Conservation (phyloP, 2,888 invertebrate genomes). For the Yponomeuta malinellus region DNA sequence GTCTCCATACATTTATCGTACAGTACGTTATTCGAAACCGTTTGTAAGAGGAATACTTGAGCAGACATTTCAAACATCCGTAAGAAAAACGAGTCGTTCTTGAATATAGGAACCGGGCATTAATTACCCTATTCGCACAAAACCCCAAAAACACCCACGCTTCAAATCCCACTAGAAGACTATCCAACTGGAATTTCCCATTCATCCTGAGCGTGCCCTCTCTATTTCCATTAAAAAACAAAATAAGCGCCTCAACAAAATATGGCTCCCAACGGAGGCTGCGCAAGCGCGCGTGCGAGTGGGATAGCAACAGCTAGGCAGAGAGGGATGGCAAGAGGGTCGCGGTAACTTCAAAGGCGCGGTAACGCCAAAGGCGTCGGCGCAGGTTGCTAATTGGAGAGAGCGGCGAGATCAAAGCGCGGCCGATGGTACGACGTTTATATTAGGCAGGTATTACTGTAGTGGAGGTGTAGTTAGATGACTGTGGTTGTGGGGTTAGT, state of each 20-base stretch:
- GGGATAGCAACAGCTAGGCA: constrained; percentile 26
- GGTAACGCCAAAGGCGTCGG: constrained; percentile 73
- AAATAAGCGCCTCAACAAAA: constrained; percentile 6
- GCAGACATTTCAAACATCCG: too few relatives aligned
- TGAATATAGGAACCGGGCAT: too few relatives aligned
- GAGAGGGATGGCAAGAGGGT: constrained; percentile 25
- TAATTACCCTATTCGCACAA: background rate
- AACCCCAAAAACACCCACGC: background rate
- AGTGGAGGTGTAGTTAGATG: constrained; percentile 5
- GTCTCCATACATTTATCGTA: too few relatives aligned
- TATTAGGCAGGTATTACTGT: constrained; percentile 54
- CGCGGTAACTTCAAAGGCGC: constrained; percentile 53
- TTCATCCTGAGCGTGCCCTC: background rate
- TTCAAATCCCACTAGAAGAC: background rate
- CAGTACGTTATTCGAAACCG: too few relatives aligned
- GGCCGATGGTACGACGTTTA: constrained; percentile 65
- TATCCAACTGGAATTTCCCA: background rate
- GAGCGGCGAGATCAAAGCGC: constrained; percentile 63
- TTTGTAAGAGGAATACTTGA: too few relatives aligned
- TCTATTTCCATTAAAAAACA: constrained; percentile 7
- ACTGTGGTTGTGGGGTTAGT: background rate
- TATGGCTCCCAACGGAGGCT: constrained; percentile 17
- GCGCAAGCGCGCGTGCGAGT: constrained; percentile 33
- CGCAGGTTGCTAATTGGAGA: constrained; percentile 67
- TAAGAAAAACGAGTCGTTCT: too few relatives aligned